phyloP scores from a whole-genome alignment of 2,113 vertebrate species.

The Salvelinus sp. region DNA sequence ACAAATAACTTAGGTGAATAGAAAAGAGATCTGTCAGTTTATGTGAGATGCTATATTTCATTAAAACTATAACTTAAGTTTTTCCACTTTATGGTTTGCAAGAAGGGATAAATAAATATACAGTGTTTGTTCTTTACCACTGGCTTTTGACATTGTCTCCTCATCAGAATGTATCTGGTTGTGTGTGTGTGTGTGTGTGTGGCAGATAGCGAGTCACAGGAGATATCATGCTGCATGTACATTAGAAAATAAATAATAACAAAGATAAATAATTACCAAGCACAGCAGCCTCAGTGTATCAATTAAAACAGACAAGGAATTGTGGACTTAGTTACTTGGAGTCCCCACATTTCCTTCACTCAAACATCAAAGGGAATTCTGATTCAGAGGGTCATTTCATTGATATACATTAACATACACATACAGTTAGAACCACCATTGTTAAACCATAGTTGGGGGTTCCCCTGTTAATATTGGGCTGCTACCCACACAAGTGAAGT shows the following conservation, averaged over 20 bases:
- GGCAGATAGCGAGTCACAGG: neutral
- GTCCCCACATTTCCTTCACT: neutral
- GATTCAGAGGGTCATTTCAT: neutral
- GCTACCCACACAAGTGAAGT: neutral
- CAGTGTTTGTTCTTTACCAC: neutral
- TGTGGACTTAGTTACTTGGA: too few species aligned
- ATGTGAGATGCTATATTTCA: neutral
- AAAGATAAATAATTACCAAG: neutral
- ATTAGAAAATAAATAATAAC: neutral
- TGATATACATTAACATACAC: conserved; percentile 5
- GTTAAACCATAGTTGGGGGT: conserved; percentile 10
- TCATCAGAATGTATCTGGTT: neutral
- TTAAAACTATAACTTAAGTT: neutral
- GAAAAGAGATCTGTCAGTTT: neutral
- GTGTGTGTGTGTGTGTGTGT: neutral
- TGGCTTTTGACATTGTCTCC: neutral
- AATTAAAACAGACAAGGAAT: neutral
- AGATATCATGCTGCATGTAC: neutral
- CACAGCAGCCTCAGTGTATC: neutral
- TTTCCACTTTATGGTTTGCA: neutral
- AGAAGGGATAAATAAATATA: neutral
- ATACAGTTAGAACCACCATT: neutral
- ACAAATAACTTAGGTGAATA: neutral
- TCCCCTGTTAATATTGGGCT: conserved; percentile 3
- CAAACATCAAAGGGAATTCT: neutral